Base-by-base conservation (phyloP, 2,888 invertebrate species). In the Dicranocentrus wangi region DNA sequence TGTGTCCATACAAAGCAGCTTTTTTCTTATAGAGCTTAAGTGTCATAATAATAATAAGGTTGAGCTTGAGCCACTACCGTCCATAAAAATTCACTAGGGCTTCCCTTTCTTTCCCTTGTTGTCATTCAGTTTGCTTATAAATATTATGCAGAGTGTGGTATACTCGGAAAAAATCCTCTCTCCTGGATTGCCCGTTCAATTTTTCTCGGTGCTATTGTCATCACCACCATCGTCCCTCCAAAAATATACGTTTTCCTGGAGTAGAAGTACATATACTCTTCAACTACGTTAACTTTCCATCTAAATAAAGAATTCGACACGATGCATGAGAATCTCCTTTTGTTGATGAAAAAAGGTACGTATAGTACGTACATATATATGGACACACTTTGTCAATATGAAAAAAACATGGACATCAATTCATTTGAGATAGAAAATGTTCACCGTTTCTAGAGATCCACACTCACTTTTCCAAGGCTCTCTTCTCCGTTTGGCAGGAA, bases 1-100 rank as follows among this genome's bases (percentile, higher is more conserved):
- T 43, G 2, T n/a, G 21, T 53, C 10, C 53, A 53, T 21, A 10
- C 10, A 15, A 58, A 23, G 23, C 27, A 25, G 1, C 17, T 61
- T 61, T 32, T 32, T 17, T 61, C 61, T 47, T 51, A 25, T 55
- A 25, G 25, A 8, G 25, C 55, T 55, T 25, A 55, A 8, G 32
- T 32, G 61, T 61, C 32, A 61, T 61, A 61, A 61, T 32, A 8
- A 61, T 61, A 61, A 61, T 32, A 61, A 61, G 61, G 61, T 61
- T 61, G 61, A 32, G 39, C n/a, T 47, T 10, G 10, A 47, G 47
- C 47, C 15, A 47, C 10, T 47, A n/a, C 7, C n/a, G 51, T 55
- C 55, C 10, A 23, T 21, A 25, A 55, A 55, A 55, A 55, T 13
- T 8, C 23, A 23, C 21, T 21, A 55, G 1, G 19, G 25, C 25